phyloP scores from a whole-genome alignment of 2,113 vertebrate genomes.

The Nyctibius bracteatus region DNA sequence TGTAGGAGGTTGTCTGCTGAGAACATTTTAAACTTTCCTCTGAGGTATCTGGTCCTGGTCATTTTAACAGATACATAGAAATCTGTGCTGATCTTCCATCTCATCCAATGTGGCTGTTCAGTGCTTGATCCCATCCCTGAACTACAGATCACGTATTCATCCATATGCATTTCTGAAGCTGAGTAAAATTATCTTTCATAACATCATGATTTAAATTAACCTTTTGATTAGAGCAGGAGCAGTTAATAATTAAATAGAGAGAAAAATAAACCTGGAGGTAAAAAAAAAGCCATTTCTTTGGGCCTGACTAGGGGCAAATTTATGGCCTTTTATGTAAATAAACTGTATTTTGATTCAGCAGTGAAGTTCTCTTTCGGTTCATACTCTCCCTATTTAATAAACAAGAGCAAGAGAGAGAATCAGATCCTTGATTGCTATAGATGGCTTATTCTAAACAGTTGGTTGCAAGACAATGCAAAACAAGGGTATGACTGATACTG shows the following conservation, averaged over 20 bases:
- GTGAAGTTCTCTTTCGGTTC: background rate
- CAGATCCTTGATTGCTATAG: slow-evolving; percentile 7
- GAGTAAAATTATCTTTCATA: background rate
- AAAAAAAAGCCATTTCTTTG: background rate
- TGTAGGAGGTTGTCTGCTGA: background rate
- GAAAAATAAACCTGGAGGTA: background rate
- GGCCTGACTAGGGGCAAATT: background rate
- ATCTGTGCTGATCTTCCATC: background rate
- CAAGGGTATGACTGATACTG: background rate
- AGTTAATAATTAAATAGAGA: background rate
- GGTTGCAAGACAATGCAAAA: background rate
- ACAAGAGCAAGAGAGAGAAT: background rate
- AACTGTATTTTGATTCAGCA: background rate
- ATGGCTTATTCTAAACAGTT: background rate
- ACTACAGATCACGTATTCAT: background rate
- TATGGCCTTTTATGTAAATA: background rate
- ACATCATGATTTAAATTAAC: background rate
- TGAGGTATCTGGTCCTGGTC: background rate
- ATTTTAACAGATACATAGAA: background rate
- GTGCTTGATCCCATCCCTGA: background rate
- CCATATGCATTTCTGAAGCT: background rate
- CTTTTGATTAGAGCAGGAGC: background rate
- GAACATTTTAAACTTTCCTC: background rate
- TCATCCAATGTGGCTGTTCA: background rate
- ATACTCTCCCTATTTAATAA: slow-evolving; percentile 6